Base-by-base conservation (phyloP, 2,797 vertebrate species). In the Helicolenus hilgendorfi region DNA sequence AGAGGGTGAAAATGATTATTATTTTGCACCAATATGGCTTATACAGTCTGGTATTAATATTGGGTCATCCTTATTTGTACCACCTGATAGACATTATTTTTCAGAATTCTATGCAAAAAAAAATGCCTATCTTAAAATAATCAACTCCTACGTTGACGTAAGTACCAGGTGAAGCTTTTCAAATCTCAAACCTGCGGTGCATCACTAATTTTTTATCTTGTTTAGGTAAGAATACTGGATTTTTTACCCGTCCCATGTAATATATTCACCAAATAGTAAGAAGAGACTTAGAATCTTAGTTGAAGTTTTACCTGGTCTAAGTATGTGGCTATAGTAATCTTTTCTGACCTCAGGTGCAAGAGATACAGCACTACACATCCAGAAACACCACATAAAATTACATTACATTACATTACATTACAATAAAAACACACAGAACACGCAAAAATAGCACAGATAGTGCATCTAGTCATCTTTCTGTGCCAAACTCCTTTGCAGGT, bases 381-480 rank as follows among this genome's bases (percentile, higher is more conserved):
- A 33, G 73, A 85, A 77, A 56, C 27, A 75, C 1, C 27, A 56
- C 10, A 4, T 38, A 9, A 27, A 8, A 20, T 9, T 3, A 36
- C 58, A 31, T 29, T 4, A 56, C 7, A 4, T 36, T 14, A 41
- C 22, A 20, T 3, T 3, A 41, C 55, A 59, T 69, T 29, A 75
- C 22, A 36, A 3, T 53, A 18, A 71, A 89, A 79, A 6, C 41
- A 89, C 26, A 15, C 72, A 88, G 74, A 81, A 69, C 53, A 92
- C 77, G 85, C 81, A 91, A 79, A 92, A 78, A 81, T 10, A 49
- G 49, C 68, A 85, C 35, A 45, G 67, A 62, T 5, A 35, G 26
- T 70, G 29, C 60, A 29, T 67, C 18, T 3, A 64, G 9, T 65
- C 31, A 41, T 69, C 31, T 11, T 18, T 68, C 33, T 84, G 81